Evolutionary conservation across 2,888 invertebrate species (phyloP).

Genomic region (Neoascia interrupta): DNA sequence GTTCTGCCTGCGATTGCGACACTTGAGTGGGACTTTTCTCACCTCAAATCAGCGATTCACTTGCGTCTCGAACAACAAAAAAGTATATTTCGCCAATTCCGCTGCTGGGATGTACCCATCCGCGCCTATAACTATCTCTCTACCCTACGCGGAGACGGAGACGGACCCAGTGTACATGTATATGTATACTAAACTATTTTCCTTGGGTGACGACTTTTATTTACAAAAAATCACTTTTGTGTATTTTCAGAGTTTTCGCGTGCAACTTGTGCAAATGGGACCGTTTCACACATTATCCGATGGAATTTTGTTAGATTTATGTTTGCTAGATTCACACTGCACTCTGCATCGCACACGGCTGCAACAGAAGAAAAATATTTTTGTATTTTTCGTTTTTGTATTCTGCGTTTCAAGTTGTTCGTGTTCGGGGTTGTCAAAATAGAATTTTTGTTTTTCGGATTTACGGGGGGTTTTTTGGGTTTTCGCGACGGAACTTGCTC

Average conservation of each 20-base stretch:
- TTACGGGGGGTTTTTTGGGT: slow-evolving; percentile 33
- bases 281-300: slow-evolving; percentile 34
- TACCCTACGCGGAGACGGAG: slow-evolving; percentile 47
- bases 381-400: slow-evolving; percentile 59
- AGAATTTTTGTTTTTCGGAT: slow-evolving; percentile 59
- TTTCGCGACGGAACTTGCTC: slow-evolving; percentile 29
- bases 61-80: slow-evolving; percentile 40
- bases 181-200: slow-evolving; percentile 68
- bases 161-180: slow-evolving; percentile 65
- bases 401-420: slow-evolving; percentile 66
- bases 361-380: slow-evolving; percentile 65
- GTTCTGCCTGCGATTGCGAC: slow-evolving; percentile 15
- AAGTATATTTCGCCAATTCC: slow-evolving; percentile 30
- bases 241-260: slow-evolving; percentile 50
- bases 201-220: slow-evolving; percentile 57
- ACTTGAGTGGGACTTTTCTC: too few species aligned
- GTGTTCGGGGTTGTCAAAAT: slow-evolving; percentile 69
- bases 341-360: slow-evolving; percentile 59
- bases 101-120: slow-evolving; percentile 59
- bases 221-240: slow-evolving; percentile 63
- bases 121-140: slow-evolving; percentile 61
- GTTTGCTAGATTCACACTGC: slow-evolving; percentile 44
- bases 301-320: slow-evolving; percentile 38
- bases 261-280: slow-evolving; percentile 34
- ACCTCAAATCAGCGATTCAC: slow-evolving; percentile 17